A percentile compares a stretch with the other conserved stretches of the same genome.
Evolutionary conservation across 2,797 vertebrate genomes (phyloP).

Genomic region (Hypotaenidia philippensis): DNA sequence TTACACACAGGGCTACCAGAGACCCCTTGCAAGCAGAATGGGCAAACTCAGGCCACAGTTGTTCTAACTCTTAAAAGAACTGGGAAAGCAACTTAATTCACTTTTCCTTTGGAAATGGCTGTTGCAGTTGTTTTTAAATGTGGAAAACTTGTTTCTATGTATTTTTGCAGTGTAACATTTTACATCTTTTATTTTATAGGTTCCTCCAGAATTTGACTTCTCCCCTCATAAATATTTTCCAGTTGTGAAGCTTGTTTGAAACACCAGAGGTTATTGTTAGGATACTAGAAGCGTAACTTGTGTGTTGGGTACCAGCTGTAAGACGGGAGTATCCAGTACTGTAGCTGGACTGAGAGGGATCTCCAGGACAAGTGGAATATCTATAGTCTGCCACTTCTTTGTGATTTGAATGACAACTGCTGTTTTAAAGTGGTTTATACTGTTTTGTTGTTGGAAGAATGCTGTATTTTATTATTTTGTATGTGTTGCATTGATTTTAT

Average conservation of each 20-base stretch:
- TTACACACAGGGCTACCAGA: neutral
- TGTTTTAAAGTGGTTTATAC: constrained; percentile 77
- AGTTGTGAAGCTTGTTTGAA: constrained; percentile 93
- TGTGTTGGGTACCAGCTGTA: neutral
- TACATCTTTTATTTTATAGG: constrained; percentile 75
- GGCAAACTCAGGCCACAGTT: neutral
- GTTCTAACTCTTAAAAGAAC: neutral
- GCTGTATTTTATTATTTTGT: neutral
- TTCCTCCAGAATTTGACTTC: constrained; percentile 98
- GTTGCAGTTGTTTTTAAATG: neutral
- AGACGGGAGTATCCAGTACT: neutral
- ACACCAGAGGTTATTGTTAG: neutral
- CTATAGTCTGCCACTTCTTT: constrained; percentile 40
- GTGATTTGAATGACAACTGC: constrained; percentile 69
- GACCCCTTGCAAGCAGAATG: neutral
- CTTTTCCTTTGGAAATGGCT: neutral
- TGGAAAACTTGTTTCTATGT: neutral
- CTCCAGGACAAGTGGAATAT: constrained; percentile 50
- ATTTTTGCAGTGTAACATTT: neutral
- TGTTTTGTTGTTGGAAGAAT: constrained; percentile 54
- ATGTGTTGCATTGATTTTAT: constrained; percentile 34
- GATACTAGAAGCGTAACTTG: neutral
- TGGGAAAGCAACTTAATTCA: neutral
- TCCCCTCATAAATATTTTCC: constrained; percentile 98
- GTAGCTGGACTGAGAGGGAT: neutral